A percentile compares a stretch with the other conserved stretches of the same genome.
Evolutionary conservation across 2,888 invertebrate genomes (phyloP).

Genomic region (Orchesella flavescens): DNA sequence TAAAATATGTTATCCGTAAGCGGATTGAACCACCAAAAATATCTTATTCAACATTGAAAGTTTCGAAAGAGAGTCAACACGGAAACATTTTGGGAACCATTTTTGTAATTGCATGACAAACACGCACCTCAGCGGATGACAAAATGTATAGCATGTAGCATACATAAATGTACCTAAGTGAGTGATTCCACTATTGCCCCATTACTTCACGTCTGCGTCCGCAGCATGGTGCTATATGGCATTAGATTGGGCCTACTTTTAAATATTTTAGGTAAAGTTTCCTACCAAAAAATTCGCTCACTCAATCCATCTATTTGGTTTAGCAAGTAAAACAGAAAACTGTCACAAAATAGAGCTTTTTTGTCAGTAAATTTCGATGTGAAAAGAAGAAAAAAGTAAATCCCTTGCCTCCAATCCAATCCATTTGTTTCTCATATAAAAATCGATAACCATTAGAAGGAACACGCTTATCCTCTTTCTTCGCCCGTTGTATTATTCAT

Average conservation of each 20-base stretch:
- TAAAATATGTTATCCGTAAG: constrained; percentile 54
- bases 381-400: constrained; percentile 9
- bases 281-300: neutral
- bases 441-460: constrained; percentile 39
- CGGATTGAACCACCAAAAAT: constrained; percentile 39
- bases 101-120: constrained; percentile 19
- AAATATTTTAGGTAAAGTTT: constrained; percentile 6
- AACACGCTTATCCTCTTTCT: constrained; percentile 32
- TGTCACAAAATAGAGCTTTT: constrained; percentile 32
- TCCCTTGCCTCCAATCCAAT: constrained; percentile 32
- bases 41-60: constrained; percentile 1
- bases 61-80: neutral
- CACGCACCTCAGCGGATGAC: neutral
- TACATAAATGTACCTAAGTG: too few species aligned
- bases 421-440: constrained; percentile 33
- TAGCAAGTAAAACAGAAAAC: constrained; percentile 17
- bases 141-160: neutral
- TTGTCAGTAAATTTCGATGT: constrained; percentile 6
- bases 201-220: too few species aligned
- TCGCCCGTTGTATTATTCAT: constrained; percentile 1
- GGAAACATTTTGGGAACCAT: neutral
- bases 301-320: neutral
- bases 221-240: too few species aligned
- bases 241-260: neutral
- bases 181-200: too few species aligned